These are phyloP conservation scores for Neuroterus valhalla DNA, from an alignment of 1,140 invertebrate genomes.

Conservation along the genomic window DNA sequence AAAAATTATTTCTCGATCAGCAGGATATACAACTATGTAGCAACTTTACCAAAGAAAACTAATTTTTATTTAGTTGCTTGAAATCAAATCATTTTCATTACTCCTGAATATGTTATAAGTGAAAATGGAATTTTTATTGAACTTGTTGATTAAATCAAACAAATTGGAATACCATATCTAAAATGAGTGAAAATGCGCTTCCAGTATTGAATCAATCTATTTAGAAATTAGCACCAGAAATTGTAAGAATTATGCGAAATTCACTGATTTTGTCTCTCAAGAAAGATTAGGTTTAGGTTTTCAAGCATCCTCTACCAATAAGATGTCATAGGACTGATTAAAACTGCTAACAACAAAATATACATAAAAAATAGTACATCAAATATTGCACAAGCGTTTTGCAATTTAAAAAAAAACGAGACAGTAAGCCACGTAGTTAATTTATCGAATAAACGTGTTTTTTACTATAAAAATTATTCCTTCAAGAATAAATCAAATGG, in stretches of 20 bases:
- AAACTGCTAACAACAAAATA: neutral
- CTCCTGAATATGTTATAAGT: neutral
- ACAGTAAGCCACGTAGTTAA: too few species aligned
- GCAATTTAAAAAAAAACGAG: neutral
- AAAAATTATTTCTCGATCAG: neutral
- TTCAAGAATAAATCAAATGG: neutral
- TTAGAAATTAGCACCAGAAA: conserved; percentile 19
- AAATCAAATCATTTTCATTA: neutral
- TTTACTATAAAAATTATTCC: too few species aligned
- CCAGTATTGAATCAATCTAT: neutral
- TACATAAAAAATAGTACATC: too few species aligned
- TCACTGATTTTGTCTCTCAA: conserved; percentile 1
- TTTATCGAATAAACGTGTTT: too few species aligned
- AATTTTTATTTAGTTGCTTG: too few species aligned
- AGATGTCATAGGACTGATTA: neutral
- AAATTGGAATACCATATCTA: too few species aligned
- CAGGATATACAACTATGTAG: neutral
- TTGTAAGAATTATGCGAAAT: conserved; percentile 14
- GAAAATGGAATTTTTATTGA: neutral
- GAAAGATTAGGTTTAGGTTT: neutral
- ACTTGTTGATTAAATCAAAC: too few species aligned
- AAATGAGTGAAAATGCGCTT: neutral
- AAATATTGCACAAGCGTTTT: conserved; percentile 7
- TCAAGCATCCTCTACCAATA: neutral
- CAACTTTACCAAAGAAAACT: neutral